These are phyloP conservation scores for Labeo calbasu DNA, from an alignment of 2,797 vertebrate genomes.

Conservation along the genomic window DNA sequence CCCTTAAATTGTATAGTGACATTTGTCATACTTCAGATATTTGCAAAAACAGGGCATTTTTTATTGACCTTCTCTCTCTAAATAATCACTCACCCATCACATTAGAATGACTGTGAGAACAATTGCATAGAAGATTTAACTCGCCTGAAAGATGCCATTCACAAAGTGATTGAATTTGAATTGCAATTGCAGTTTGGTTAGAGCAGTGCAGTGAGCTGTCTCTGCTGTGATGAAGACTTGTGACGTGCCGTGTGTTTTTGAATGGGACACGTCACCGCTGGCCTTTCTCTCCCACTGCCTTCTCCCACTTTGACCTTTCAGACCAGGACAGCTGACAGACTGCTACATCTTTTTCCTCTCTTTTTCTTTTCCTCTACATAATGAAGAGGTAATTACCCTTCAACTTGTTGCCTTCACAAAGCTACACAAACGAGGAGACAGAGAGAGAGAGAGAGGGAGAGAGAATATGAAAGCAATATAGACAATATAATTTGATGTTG, in stretches of 20 bases:
- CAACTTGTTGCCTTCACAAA: constrained; percentile 36
- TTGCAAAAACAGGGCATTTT: not conserved
- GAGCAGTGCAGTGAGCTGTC: constrained; percentile 41
- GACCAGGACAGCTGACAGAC: constrained; percentile 47
- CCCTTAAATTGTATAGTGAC: not conserved
- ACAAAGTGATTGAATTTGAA: constrained; percentile 35
- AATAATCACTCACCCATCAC: constrained; percentile 12
- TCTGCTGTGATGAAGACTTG: constrained; percentile 43
- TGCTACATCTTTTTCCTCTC: constrained; percentile 40
- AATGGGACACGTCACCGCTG: constrained; percentile 46
- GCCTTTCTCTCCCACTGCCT: constrained; percentile 39
- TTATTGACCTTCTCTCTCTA: constrained; percentile 29
- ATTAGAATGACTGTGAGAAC: constrained; percentile 22
- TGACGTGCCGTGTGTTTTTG: constrained; percentile 45
- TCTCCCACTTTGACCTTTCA: constrained; percentile 47
- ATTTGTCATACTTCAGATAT: not conserved
- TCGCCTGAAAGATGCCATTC: constrained; percentile 23
- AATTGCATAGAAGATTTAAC: constrained; percentile 21
- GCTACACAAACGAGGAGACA: not conserved
- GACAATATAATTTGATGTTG: constrained; percentile 25
- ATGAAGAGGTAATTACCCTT: constrained; percentile 49
- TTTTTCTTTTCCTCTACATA: constrained; percentile 41
- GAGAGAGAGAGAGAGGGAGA: not conserved
- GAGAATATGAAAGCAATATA: constrained; percentile 16
- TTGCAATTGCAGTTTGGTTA: constrained; percentile 38